Evolutionary conservation across 2,113 vertebrate species (phyloP), one percentile per base, ranked within the genome.

Genomic region (Passerina amoena): DNA sequence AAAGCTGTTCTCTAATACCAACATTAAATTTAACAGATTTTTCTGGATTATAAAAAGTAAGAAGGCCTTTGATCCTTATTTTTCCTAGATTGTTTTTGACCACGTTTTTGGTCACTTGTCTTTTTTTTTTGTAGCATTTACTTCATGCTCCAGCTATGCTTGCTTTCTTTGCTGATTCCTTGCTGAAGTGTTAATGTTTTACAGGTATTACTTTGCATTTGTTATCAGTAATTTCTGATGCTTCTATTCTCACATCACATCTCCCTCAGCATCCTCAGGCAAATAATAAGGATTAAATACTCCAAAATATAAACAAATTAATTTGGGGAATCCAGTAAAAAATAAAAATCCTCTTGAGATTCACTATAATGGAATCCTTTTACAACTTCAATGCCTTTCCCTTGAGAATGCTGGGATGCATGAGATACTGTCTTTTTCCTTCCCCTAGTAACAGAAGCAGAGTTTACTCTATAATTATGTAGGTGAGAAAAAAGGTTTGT

Each of bases 21-120:
- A n/a, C 28, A 75, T 42, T 59, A 76, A 80, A 77, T 71, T 48
- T n/a, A 60, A 65, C 4, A n/a, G 10, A 73, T 81, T 35, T 59
- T 27, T 3, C 13, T 63, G 21, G 6, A 45, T 66, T 8, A 23
- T 45, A 82, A 68, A 35, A 87, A 68, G 12, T 27, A 45, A 56
- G 89, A 93, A 48, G 5, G 1, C 3, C 51, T 60, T 71, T 60
- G 15, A 54, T 56, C 5, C 6, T 53, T 50, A 7, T 59, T 75
- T 61, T 90, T 85, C n/a, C 11, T 16, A 28, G 7, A 14, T 56
- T 77, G 8, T 37, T 86, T 85, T 64, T 82, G 13, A 33, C 16
- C 16, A 38, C 0, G 0, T 4, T 71, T 79, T 12, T 47, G 18
- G 6, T 10, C 19, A 40, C 18, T 77, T 69, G 9, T 57, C 11